Evolutionary conservation across 2,797 vertebrate genomes (phyloP).

Genomic region (Octomys mimax): DNA sequence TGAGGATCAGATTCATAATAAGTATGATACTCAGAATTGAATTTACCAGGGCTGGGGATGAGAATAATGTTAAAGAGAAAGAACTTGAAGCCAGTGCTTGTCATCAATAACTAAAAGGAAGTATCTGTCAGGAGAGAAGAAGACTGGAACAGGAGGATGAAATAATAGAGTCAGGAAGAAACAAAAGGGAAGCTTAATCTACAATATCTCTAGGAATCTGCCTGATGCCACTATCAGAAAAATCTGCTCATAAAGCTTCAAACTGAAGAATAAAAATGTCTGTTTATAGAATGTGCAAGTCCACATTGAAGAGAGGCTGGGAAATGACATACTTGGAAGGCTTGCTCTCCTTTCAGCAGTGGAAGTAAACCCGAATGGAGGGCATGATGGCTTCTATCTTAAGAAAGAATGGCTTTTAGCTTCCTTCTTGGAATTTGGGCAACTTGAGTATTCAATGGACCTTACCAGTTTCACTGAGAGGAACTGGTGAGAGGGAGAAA

Average conservation of each 20-base stretch:
- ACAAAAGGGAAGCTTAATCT: neutral
- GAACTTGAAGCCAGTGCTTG: neutral
- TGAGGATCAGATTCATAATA: neutral
- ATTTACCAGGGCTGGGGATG: neutral
- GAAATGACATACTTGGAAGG: neutral
- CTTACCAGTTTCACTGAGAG: neutral
- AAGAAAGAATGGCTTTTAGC: neutral
- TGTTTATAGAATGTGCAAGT: neutral
- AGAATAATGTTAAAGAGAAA: neutral
- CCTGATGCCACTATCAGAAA: neutral
- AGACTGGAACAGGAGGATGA: neutral
- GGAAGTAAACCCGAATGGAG: slow-evolving; percentile 11
- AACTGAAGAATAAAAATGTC: neutral
- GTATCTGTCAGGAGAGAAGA: neutral
- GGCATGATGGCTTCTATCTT: neutral
- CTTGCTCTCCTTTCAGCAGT: neutral
- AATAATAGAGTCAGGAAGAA: neutral
- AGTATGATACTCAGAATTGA: neutral
- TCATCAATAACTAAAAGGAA: neutral
- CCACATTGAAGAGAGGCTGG: neutral
- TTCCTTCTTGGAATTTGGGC: neutral
- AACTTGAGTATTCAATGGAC: neutral
- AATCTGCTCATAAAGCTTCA: neutral
- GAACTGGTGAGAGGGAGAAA: neutral
- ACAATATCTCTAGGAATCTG: neutral